phyloP scores from a whole-genome alignment of 2,797 vertebrate genomes.

The Mareca strepera region DNA sequence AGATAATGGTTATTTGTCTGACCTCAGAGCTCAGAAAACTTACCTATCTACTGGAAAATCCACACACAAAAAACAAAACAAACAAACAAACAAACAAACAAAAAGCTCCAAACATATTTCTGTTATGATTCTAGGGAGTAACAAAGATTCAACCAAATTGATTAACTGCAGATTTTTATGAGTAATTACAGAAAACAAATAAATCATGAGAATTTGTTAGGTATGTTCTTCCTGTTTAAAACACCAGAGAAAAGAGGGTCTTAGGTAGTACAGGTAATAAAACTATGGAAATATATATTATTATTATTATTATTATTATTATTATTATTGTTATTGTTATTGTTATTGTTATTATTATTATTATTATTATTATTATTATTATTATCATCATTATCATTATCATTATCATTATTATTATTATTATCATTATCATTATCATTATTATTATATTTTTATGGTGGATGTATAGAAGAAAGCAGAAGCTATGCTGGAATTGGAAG shows the following conservation, averaged over 20 bases:
- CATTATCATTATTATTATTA: too few species aligned
- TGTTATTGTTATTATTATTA: too few species aligned
- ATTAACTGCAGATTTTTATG: not conserved
- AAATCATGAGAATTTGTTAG: not conserved
- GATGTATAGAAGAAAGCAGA: not conserved
- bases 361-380: too few species aligned
- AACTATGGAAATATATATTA: accelerated
- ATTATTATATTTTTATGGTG: not conserved
- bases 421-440: too few species aligned
- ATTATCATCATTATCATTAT: not conserved
- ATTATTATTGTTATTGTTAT: too few species aligned
- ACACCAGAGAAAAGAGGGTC: accelerated
- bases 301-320: too few species aligned
- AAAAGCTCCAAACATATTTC: accelerated
- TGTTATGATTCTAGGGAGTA: not conserved
- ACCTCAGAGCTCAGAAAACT: not conserved
- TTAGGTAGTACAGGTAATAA: accelerated
- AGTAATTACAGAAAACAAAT: not conserved
- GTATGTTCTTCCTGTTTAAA: not conserved
- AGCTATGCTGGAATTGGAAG: not conserved
- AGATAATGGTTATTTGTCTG: not conserved
- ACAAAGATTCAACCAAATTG: not conserved
- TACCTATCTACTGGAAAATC: not conserved
- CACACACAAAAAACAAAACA: not conserved
- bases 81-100: not conserved